Evolutionary conservation across 2,113 vertebrate genomes (phyloP), one percentile per base, ranked within the genome.

Genomic region (Theristicus caerulescens): DNA sequence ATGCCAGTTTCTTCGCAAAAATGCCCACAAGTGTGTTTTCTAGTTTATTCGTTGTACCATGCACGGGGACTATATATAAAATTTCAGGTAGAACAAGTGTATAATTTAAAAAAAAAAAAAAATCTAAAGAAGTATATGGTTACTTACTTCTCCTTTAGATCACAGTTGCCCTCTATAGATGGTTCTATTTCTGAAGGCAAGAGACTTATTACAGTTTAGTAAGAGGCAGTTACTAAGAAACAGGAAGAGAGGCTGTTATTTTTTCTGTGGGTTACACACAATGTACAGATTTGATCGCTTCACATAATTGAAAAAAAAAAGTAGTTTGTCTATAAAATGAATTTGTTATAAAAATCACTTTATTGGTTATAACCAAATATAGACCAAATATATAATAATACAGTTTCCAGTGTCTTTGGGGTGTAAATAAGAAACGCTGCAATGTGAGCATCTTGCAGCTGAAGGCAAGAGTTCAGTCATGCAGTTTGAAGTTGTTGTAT

Each of bases 11-110:
- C 40, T 74, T 38, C 7, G 7, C 32, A 51, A 58, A 73, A 78
- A 38, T 1, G 1, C 13, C 17, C 8, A 4, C 3, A 1, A 9
- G 4, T 21, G 0, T 5, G 22, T 67, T 88, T 90, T 52, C 10
- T 66, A 3, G 46, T 78, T 84, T 49, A 38, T 82, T 70, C 7
- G 5, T 58, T 52, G 5, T 62, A 62, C 15, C 4, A 8, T 6
- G 5, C 6, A 18, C 0, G 9, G 24, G 11, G 10, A 16, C 3
- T 16, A 5, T 29, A 49, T 44, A 8, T 18, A 85, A 85, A 85
- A 87, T 67, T 74, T 58, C 9, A 29, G 21, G 6, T 74, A 36
- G 40, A 32, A 72, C 11, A 46, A 22, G 16, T 46, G 6, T 62
- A 22, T 54, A 40, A 38, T 26, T 58, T 3, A 49, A 69, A 77